These are phyloP conservation scores for Hydrotaea diabolus DNA, from an alignment of 2,888 invertebrate species.

Conservation along the genomic window DNA sequence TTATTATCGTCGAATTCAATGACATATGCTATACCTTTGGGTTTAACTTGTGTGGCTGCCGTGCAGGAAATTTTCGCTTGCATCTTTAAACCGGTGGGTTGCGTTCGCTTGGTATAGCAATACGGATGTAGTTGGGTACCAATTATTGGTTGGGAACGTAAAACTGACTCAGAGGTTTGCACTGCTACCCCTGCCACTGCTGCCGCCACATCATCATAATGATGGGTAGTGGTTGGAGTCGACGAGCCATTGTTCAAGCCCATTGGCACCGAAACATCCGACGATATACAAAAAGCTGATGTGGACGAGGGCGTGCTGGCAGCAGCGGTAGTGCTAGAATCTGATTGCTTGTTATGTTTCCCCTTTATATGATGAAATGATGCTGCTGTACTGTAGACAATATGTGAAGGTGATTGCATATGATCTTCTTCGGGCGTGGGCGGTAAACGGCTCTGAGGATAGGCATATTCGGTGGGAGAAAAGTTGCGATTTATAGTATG, in stretches of 20 bases:
- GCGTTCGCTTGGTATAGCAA: constrained; percentile 45
- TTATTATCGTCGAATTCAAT: constrained; percentile 73
- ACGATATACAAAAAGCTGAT: constrained; percentile 78
- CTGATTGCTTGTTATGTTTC: background rate
- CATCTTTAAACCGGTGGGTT: background rate
- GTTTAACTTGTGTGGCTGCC: constrained; percentile 75
- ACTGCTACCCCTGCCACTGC: constrained; percentile 54
- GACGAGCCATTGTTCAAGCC: constrained; percentile 71
- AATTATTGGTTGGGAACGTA: constrained; percentile 70
- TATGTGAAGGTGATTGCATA: constrained; percentile 19
- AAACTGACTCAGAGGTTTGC: constrained; percentile 74
- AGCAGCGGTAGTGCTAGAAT: constrained; percentile 25
- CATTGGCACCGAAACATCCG: constrained; percentile 79
- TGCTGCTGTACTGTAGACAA: constrained; percentile 15
- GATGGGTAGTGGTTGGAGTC: constrained; percentile 79
- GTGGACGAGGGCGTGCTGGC: constrained; percentile 67
- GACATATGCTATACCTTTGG: constrained; percentile 76
- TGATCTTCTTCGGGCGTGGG: constrained; percentile 49
- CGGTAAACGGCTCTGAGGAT: constrained; percentile 52
- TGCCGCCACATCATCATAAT: constrained; percentile 77
- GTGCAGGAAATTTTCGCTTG: background rate
- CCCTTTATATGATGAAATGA: constrained; percentile 29
- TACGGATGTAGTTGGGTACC: constrained; percentile 51
- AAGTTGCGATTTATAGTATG: constrained; percentile 51
- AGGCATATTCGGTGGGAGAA: constrained; percentile 26